Evolutionary conservation across 2,113 vertebrate genomes (phyloP).

Genomic region (Silurus glanis): DNA sequence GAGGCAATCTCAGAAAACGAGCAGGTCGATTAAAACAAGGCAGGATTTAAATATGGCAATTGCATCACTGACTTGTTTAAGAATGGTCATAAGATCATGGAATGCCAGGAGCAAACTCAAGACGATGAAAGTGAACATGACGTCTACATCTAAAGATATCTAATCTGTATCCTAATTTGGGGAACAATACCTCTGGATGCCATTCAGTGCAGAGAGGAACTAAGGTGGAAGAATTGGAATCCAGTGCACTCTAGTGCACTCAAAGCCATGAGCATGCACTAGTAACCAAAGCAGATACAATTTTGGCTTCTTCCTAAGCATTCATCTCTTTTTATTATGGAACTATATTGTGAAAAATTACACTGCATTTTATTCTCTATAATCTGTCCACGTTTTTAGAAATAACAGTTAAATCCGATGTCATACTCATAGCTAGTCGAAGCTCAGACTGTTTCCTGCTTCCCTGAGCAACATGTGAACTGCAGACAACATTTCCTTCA

Average conservation of each 20-base stretch:
- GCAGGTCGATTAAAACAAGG: conserved; percentile 33
- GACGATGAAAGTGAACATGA: background rate
- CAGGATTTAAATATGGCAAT: conserved; percentile 40
- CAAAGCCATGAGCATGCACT: background rate
- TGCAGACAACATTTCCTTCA: conserved; percentile 58
- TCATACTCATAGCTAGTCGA: background rate
- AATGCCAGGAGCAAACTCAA: background rate
- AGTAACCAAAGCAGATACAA: background rate
- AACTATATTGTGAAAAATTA: background rate
- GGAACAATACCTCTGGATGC: background rate
- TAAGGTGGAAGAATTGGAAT: background rate
- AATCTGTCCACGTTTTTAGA: background rate
- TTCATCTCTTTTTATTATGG: background rate
- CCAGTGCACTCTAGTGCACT: background rate
- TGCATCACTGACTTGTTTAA: conserved; percentile 54
- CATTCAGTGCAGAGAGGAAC: background rate
- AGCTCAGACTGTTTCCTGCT: conserved; percentile 35
- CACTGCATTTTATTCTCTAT: no score
- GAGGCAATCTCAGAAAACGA: background rate
- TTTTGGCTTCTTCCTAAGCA: background rate
- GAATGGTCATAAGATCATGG: background rate
- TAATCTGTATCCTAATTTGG: background rate
- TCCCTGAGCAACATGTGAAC: conserved; percentile 60
- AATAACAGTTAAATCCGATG: background rate
- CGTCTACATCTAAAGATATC: background rate